Evolutionary conservation across 2,888 invertebrate genomes (phyloP), one percentile per base, ranked within the genome.

Genomic region (Orthonevra nobilis): DNA sequence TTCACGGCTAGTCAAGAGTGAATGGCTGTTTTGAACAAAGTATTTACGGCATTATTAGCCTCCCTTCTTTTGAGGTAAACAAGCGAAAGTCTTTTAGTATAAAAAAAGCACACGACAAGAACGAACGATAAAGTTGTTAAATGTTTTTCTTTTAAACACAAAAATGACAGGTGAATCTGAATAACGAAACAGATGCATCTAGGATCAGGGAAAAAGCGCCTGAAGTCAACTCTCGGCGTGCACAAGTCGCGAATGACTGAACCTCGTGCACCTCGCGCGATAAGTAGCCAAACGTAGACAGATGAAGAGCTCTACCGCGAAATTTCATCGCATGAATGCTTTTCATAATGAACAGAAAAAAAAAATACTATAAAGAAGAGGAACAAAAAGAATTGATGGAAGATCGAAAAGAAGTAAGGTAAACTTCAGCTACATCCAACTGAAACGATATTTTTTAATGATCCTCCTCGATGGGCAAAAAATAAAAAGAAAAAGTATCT

Each of bases 201-300:
- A 30, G 6, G 9, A 30, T n/a, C n/a, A n/a, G n/a, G n/a, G n/a
- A n/a, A n/a, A n/a, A n/a, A n/a, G n/a, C n/a, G n/a, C n/a, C 15
- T 9, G 23, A 52, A 52, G 64, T n/a, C 46, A 64, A 64, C 75
- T 64, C 36, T 50, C 36, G 42, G 48, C 40, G 52, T 66, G 64
- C 44, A 54, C 72, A 77, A 77, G 72, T 46, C 58, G 70, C 77
- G 64, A 60, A 64, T 52, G 63, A 75, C 75, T 75, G 44, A 70
- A 70, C 63, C 42, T 54, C 44, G 63, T 64, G 77, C 38, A 58
- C 48, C 61, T 36, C 46, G 40, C 30, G 15, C 52, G 58, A 74
- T 74, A 60, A 73, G 60, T 73, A 68, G n/a, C n/a, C 23, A 23
- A 4, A 23, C 52, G 48, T 38, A 56, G 64, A 77, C 40, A 50